Percentiles rank a stretch among this genome's conserved stretches.
Conservation (phyloP, 23 tunicate species). For the Corella eumyota region DNA sequence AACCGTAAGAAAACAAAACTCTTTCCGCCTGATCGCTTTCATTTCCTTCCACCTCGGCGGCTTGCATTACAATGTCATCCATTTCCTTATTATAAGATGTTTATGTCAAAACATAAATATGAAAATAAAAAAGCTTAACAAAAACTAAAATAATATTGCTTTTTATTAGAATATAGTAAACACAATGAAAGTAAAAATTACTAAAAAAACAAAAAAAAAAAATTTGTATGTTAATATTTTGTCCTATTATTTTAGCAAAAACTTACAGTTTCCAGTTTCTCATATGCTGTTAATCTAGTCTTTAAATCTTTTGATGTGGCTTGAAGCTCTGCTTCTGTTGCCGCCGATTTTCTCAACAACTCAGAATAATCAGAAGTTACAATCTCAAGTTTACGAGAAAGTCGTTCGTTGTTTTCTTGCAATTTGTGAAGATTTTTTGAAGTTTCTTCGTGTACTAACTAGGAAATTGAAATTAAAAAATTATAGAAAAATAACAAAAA, state of each 20-base stretch:
- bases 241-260: too few species aligned
- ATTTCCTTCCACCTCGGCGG: constrained; percentile 71
- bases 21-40: constrained; percentile 52
- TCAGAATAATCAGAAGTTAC: constrained; percentile 75
- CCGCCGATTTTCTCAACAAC: constrained; percentile 40
- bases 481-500: background rate
- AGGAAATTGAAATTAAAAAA: background rate
- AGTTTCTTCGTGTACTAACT: constrained; percentile 86
- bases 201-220: background rate
- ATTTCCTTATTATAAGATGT: constrained; percentile 58
- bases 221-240: background rate
- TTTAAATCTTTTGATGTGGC: constrained; percentile 26
- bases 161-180: background rate
- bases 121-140: background rate
- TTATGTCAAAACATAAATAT: background rate
- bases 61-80: constrained; percentile 95
- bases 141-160: background rate
- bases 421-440: constrained; percentile 42
- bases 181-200: background rate
- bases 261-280: constrained; percentile 60
- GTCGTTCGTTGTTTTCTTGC: constrained; percentile 42
- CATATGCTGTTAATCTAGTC: constrained; percentile 36
- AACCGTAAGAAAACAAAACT: constrained; percentile 84
- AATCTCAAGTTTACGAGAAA: constrained; percentile 47
- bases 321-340: constrained; percentile 41